Evolutionary conservation across 1,140 invertebrate genomes (phyloP), one percentile per base, ranked within the genome.

Genomic region (Campoletis sonorensis): DNA sequence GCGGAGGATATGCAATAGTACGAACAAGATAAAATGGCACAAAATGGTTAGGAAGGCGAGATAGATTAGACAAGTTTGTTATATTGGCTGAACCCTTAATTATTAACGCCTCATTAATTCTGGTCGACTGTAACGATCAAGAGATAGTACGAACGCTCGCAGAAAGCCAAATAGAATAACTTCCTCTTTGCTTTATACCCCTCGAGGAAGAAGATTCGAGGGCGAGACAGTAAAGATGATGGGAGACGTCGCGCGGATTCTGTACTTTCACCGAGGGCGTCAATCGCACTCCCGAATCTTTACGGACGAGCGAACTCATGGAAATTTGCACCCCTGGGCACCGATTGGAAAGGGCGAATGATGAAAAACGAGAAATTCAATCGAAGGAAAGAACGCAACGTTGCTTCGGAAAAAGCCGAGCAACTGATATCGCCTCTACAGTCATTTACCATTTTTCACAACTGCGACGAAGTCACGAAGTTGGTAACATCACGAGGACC

Each of bases 81-180:
- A 15, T 67, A 23, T 64, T 77, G 30, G 58, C 27, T 23, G 37
- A 68, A 49, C 68, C 51, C 64, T 54, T 23, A 77, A 80, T 83
- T 83, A 83, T 80, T 80, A 80, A 80, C 82, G 71, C 58, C 33
- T 77, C 82, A 83, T 83, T 83, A 83, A 83, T 61, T 64, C 49
- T 72, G 51, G 61, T 78, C 58, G 23, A 45, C 37, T 27, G 13
- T 21, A 75, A 70, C 16, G 37, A 1, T 45, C 40, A 30, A 64
- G 67, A 51, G 58, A 18, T 51, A 30, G 27, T 45, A 27, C 21
- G 72, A 4, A 30, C 67, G 37, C 27, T 68, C 5, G 45, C n/a
- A 37, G 45, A 21, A 80, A 77, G 79, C 80, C 71, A 54, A 82
- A 82, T 82, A 80, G 81, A 82, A 79, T 77, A 61, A 77, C 73